These are phyloP conservation scores for Phylloscopus collybita DNA, from an alignment of 2,797 vertebrate genomes.

Conservation along the genomic window DNA sequence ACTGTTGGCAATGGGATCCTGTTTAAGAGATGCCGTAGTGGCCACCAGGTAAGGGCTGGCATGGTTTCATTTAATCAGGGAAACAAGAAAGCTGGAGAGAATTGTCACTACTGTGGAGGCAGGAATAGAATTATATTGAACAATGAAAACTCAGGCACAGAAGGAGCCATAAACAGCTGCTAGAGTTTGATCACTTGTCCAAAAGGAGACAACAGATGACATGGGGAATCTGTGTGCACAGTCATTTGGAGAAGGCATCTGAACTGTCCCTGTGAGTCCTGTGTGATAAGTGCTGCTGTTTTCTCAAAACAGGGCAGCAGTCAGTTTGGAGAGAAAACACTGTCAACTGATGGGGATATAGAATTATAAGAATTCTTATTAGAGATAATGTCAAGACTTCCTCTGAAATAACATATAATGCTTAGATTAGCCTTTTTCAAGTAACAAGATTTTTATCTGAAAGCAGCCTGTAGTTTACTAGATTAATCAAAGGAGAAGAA, in stretches of 20 bases:
- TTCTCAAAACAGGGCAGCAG: not conserved
- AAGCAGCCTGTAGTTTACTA: not conserved
- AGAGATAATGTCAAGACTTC: not conserved
- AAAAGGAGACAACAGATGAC: not conserved
- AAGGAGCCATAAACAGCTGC: not conserved
- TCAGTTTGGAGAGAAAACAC: not conserved
- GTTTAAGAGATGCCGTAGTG: not conserved
- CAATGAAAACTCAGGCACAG: not conserved
- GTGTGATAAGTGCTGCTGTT: not conserved
- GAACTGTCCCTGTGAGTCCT: fast-evolving
- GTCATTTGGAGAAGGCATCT: not conserved
- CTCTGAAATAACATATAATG: not conserved
- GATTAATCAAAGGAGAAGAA: not conserved
- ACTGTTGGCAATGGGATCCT: not conserved
- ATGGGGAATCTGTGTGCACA: not conserved
- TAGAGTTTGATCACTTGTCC: not conserved
- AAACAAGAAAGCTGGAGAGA: not conserved
- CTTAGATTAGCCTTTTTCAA: not conserved
- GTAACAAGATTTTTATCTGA: not conserved
- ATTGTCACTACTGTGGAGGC: not conserved
- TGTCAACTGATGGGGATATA: not conserved
- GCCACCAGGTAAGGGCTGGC: not conserved
- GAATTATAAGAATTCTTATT: not conserved
- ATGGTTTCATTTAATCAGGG: not conserved
- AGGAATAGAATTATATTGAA: not conserved